Evolutionary conservation across 2,888 invertebrate genomes (phyloP).

Genomic region (Drosophila greeni): DNA sequence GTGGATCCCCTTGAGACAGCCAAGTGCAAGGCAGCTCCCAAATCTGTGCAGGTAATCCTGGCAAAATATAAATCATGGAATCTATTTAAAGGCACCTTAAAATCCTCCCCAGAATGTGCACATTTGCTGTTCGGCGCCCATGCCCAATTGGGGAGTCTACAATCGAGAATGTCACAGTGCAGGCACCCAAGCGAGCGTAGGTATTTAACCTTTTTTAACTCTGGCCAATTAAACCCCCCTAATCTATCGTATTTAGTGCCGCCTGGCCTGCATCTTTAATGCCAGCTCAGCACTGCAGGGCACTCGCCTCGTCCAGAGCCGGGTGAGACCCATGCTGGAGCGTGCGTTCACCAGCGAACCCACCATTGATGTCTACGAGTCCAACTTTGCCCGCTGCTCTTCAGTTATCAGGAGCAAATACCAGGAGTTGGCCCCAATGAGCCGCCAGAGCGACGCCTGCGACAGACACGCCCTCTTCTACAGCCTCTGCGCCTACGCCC

Average conservation of each 20-base stretch:
- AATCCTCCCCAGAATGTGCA: constrained; percentile 48
- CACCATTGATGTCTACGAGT: constrained; percentile 49
- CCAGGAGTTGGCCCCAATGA: constrained; percentile 40
- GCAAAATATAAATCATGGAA: rapidly evolving
- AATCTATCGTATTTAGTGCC: constrained; percentile 42
- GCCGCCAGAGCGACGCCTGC: constrained; percentile 57
- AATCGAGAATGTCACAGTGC: constrained; percentile 50
- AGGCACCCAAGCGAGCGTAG: constrained; percentile 54
- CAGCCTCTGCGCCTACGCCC: constrained; percentile 59
- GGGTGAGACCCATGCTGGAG: constrained; percentile 56
- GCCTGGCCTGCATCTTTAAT: constrained; percentile 63
- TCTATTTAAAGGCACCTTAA: background rate
- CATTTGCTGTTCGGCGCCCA: constrained; percentile 53
- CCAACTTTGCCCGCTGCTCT: constrained; percentile 51
- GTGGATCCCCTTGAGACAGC: constrained; percentile 18
- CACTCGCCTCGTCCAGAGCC: constrained; percentile 30
- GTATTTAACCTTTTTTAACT: constrained; percentile 8
- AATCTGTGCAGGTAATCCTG: constrained; percentile 49
- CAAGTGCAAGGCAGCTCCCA: constrained; percentile 57
- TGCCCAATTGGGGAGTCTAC: constrained; percentile 62
- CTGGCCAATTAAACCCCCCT: background rate
- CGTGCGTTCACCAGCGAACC: constrained; percentile 45
- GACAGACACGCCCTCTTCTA: constrained; percentile 63
- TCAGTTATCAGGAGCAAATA: constrained; percentile 46
- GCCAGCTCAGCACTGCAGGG: constrained; percentile 44